Percentiles rank a stretch among this genome's conserved stretches.
Conservation (phyloP, 1,140 invertebrate genomes). For the Drosophila navojoa region DNA sequence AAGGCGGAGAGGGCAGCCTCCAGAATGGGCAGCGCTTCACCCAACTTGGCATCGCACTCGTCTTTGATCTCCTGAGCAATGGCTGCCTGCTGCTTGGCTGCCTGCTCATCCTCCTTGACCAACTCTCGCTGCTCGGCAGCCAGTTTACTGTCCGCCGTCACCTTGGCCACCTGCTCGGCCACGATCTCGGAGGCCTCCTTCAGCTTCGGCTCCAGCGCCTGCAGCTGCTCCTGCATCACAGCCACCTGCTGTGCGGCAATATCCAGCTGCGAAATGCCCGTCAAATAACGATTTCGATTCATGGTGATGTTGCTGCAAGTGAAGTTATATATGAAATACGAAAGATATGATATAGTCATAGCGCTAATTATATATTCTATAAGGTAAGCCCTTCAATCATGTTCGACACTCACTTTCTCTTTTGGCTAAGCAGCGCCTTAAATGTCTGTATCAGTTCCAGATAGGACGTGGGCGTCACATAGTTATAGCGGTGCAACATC, state of each 20-base stretch:
- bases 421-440: slow-evolving; percentile 91
- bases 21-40: slow-evolving; percentile 96
- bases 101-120: slow-evolving; percentile 86
- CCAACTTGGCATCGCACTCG: slow-evolving; percentile 97
- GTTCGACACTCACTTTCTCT: slow-evolving; percentile 87
- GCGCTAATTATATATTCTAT: too few relatives aligned
- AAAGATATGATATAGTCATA: background rate
- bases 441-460: slow-evolving; percentile 96
- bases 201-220: slow-evolving; percentile 93
- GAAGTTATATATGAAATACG: too few relatives aligned
- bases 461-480: slow-evolving; percentile 97
- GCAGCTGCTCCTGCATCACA: slow-evolving; percentile 93
- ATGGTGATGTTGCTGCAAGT: slow-evolving; percentile 84
- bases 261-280: slow-evolving; percentile 94
- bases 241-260: slow-evolving; percentile 92
- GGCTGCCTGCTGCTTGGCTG: slow-evolving; percentile 89
- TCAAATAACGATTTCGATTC: slow-evolving; percentile 91
- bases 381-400: too few relatives aligned
- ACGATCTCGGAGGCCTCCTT: slow-evolving; percentile 89
- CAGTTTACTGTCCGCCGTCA: slow-evolving; percentile 87
- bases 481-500: slow-evolving; percentile 91
- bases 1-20: slow-evolving; percentile 95
- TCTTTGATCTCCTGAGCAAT: slow-evolving; percentile 95
- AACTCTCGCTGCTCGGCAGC: slow-evolving; percentile 86
- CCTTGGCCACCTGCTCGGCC: slow-evolving; percentile 87